phyloP scores from a whole-genome alignment of 92 coral and sea anemone genomes.

The Zoanthus solanderi region DNA sequence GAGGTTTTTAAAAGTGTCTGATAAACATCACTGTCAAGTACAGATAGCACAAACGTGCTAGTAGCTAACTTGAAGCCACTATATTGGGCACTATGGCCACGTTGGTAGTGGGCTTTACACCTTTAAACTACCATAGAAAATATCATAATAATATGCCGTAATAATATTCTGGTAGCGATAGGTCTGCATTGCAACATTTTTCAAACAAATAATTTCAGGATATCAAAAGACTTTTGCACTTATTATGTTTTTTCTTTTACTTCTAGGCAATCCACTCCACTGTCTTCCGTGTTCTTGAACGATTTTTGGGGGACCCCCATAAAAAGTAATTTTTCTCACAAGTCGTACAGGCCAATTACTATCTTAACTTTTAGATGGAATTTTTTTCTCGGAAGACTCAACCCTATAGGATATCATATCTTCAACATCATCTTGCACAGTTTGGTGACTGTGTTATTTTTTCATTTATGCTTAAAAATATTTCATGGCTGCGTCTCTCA shows the following conservation, averaged over 20 bases:
- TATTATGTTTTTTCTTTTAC: background rate
- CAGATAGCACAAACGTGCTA: too few species aligned
- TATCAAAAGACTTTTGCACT: too few species aligned
- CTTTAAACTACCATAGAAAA: too few species aligned
- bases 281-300: constrained; percentile 67
- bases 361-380: constrained; percentile 86
- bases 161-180: too few species aligned
- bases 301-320: constrained; percentile 93
- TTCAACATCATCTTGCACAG: constrained; percentile 76
- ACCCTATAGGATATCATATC: constrained; percentile 76
- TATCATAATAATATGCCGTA: too few species aligned
- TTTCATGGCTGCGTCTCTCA: constrained; percentile 52
- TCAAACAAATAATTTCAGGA: too few species aligned
- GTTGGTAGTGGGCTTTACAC: too few species aligned
- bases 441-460: constrained; percentile 64
- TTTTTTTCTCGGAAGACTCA: constrained; percentile 68
- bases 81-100: too few species aligned
- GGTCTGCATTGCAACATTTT: too few species aligned
- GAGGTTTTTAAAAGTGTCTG: too few species aligned
- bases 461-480: constrained; percentile 63
- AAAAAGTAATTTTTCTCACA: constrained; percentile 74
- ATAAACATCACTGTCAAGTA: too few species aligned
- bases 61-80: too few species aligned
- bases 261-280: constrained; percentile 75
- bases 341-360: constrained; percentile 86